Percentiles rank a stretch among this genome's conserved stretches.
phyloP scores from a whole-genome alignment of 2,888 invertebrate species.

The Oligia fasciuncula region DNA sequence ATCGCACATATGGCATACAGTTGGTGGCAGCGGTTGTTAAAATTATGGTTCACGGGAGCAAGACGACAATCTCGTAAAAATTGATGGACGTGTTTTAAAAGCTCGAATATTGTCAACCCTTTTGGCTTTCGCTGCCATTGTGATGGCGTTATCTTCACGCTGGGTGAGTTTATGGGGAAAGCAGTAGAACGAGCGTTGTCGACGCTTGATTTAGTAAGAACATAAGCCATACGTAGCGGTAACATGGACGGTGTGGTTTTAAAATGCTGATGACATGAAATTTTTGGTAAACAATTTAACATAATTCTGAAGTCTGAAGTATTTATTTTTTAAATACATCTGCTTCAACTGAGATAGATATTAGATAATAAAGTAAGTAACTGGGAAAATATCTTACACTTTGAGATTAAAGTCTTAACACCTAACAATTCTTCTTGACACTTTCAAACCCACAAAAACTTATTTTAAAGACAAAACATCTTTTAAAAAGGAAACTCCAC shows the following conservation, averaged over 20 bases:
- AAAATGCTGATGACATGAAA: constrained; percentile 10
- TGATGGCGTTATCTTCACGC: constrained; percentile 56
- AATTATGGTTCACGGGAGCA: constrained; percentile 68
- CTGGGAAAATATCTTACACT: constrained; percentile 9
- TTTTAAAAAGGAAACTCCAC: constrained; percentile 40
- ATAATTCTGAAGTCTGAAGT: neutral
- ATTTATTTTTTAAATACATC: neutral
- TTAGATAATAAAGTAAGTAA: constrained; percentile 14
- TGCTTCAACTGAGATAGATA: too few relatives aligned
- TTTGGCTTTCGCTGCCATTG: constrained; percentile 56
- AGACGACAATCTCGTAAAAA: constrained; percentile 62
- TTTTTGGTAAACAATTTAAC: neutral
- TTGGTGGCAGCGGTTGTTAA: constrained; percentile 77
- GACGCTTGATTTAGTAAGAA: constrained; percentile 50
- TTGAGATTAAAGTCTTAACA: constrained; percentile 20
- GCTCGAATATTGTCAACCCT: constrained; percentile 60
- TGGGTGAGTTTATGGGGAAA: constrained; percentile 51
- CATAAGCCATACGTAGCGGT: constrained; percentile 46
- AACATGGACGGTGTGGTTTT: constrained; percentile 5
- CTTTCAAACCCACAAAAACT: constrained; percentile 53
- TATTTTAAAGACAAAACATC: constrained; percentile 8
- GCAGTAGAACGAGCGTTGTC: constrained; percentile 34
- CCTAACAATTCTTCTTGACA: constrained; percentile 58
- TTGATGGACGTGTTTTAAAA: constrained; percentile 65
- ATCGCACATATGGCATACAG: constrained; percentile 83